Percentiles rank a stretch among this genome's conserved stretches.
Conservation (phyloP, 2,888 invertebrate genomes). For the Eremobia ochroleuca region DNA sequence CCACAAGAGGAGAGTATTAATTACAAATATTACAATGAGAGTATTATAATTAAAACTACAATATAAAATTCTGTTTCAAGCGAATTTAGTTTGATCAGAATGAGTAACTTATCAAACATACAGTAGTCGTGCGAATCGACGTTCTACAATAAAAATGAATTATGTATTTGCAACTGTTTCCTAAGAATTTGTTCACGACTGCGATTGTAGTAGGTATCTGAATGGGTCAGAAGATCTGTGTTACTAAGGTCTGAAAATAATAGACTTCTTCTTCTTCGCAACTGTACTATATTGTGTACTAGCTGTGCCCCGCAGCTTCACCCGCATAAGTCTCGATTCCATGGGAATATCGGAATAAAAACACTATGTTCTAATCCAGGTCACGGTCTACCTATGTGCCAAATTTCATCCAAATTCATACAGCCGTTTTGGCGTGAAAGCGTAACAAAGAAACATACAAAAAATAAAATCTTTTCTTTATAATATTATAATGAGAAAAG, state of each 20-base stretch:
- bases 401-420: background rate
- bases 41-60: background rate
- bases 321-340: background rate
- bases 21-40: background rate
- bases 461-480: no score
- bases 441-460: no score
- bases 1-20: background rate
- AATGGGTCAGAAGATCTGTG: background rate
- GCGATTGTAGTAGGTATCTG: background rate
- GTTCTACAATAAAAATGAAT: slow-evolving; percentile 1
- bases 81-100: background rate
- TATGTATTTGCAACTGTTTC: slow-evolving; percentile 1
- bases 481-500: no score
- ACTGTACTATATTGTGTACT: background rate
- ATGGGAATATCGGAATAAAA: background rate
- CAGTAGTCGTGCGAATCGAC: background rate
- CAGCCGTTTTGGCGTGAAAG: background rate
- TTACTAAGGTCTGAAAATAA: background rate
- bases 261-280: background rate
- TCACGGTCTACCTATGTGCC: background rate
- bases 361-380: no score
- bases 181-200: background rate
- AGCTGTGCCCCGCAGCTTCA: background rate
- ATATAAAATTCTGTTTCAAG: background rate
- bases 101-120: background rate